A percentile compares a stretch with the other conserved stretches of the same genome.
These are phyloP conservation scores for Neosilurus hyrtlii DNA, from an alignment of 2,797 vertebrate genomes.

Conservation along the genomic window DNA sequence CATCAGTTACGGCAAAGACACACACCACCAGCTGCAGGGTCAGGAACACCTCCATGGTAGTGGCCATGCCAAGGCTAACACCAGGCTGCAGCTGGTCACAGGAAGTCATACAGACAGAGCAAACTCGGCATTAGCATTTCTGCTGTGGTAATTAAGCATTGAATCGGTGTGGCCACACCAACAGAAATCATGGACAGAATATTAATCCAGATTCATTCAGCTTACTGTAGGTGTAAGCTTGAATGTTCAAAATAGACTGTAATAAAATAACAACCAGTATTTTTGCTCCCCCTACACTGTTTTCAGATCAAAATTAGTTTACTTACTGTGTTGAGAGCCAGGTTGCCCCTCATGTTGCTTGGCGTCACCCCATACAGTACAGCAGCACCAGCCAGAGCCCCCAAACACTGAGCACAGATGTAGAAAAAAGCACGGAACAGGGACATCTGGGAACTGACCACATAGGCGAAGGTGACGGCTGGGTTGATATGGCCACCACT, in stretches of 20 bases:
- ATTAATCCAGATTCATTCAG: neutral
- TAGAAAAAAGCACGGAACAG: conserved; percentile 89
- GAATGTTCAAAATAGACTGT: neutral
- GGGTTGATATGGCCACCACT: conserved; percentile 95
- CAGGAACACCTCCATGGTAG: conserved; percentile 89
- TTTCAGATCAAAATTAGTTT: neutral
- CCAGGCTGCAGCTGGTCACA: conserved; percentile 82
- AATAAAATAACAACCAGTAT: too few relatives aligned
- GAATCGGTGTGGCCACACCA: neutral
- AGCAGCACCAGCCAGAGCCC: conserved; percentile 87
- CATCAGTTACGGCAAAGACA: conserved; percentile 88
- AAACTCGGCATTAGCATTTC: conserved; percentile 11
- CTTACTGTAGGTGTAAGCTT: neutral
- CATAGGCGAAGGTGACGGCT: conserved; percentile 89
- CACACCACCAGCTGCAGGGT: conserved; percentile 91
- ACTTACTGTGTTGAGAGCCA: conserved; percentile 89
- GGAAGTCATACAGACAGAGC: conserved; percentile 14
- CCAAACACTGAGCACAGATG: conserved; percentile 86
- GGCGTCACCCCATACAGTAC: conserved; percentile 91
- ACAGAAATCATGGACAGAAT: neutral
- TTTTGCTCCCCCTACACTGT: neutral
- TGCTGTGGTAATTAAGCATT: neutral
- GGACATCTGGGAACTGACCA: conserved; percentile 91
- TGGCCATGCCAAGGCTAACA: conserved; percentile 87
- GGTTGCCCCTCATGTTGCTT: conserved; percentile 83